These are phyloP conservation scores for Hippocampus kuda DNA, from an alignment of 2,797 vertebrate species.

Conservation along the genomic window DNA sequence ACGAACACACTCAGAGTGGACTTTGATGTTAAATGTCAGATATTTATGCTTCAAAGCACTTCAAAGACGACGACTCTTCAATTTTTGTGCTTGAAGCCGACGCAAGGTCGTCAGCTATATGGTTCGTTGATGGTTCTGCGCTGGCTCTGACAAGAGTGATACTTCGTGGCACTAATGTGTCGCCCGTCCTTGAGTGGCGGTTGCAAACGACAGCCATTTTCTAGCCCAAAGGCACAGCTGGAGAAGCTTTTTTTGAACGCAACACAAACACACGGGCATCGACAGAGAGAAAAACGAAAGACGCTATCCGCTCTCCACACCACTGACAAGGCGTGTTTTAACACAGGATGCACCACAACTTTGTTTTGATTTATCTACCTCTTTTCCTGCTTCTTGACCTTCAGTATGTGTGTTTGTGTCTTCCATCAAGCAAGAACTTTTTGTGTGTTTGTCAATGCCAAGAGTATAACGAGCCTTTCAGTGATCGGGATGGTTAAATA, in stretches of 20 bases:
- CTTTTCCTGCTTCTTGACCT: conserved; percentile 16
- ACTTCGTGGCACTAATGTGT: conserved; percentile 30
- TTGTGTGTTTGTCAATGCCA: background rate
- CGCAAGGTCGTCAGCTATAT: background rate
- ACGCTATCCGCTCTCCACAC: conserved; percentile 15
- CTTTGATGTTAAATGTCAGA: background rate
- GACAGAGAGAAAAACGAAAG: conserved; percentile 4
- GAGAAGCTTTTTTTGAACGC: conserved; percentile 42
- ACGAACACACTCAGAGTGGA: background rate
- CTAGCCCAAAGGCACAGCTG: conserved; percentile 30
- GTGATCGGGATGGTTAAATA: too few relatives aligned
- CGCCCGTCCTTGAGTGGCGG: conserved; percentile 44
- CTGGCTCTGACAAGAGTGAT: conserved; percentile 3
- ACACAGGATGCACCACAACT: conserved; percentile 29
- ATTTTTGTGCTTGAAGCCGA: background rate
- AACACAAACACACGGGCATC: conserved; percentile 12
- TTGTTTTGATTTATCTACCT: conserved; percentile 50
- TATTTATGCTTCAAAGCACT: background rate
- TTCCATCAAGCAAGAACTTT: background rate
- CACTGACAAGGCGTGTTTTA: conserved; percentile 12
- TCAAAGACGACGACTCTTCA: background rate
- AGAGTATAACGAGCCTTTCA: background rate
- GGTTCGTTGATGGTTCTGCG: background rate
- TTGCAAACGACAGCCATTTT: conserved; percentile 52
- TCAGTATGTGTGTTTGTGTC: conserved; percentile 1